These are phyloP conservation scores for Melanargia galathea DNA, from an alignment of 2,888 invertebrate genomes.

Conservation along the genomic window DNA sequence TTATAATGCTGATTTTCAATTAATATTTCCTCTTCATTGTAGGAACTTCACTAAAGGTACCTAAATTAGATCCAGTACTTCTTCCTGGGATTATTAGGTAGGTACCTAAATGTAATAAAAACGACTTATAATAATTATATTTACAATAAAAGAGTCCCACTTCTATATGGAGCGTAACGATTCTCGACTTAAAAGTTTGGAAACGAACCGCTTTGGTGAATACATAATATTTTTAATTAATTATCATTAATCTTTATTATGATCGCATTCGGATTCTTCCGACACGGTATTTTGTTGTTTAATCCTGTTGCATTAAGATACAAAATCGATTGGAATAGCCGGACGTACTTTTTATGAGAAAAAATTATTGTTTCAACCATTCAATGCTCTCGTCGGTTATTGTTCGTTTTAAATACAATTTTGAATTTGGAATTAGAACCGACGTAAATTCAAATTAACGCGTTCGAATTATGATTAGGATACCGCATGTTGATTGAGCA, in stretches of 20 bases:
- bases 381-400: constrained; percentile 68
- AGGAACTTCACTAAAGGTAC: too few species aligned
- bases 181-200: constrained; percentile 72
- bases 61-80: too few species aligned
- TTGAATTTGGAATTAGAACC: constrained; percentile 68
- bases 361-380: constrained; percentile 72
- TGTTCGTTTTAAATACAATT: constrained; percentile 72
- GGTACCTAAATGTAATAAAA: constrained; percentile 9
- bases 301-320: constrained; percentile 45
- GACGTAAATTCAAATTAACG: constrained; percentile 70
- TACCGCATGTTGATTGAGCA: constrained; percentile 44
- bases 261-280: constrained; percentile 41
- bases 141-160: constrained; percentile 35
- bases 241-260: constrained; percentile 63
- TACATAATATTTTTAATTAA: constrained; percentile 75
- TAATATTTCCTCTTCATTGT: too few species aligned
- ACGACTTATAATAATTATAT: constrained; percentile 9
- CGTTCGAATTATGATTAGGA: constrained; percentile 61
- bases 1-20: not conserved
- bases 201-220: constrained; percentile 66
- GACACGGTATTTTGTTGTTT: constrained; percentile 47
- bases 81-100: too few species aligned
- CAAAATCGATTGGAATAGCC: constrained; percentile 43
- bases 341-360: constrained; percentile 63
- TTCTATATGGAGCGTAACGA: constrained; percentile 54